These are phyloP conservation scores for Cheilosia vernalis DNA, from an alignment of 2,888 invertebrate species.

Conservation along the genomic window DNA sequence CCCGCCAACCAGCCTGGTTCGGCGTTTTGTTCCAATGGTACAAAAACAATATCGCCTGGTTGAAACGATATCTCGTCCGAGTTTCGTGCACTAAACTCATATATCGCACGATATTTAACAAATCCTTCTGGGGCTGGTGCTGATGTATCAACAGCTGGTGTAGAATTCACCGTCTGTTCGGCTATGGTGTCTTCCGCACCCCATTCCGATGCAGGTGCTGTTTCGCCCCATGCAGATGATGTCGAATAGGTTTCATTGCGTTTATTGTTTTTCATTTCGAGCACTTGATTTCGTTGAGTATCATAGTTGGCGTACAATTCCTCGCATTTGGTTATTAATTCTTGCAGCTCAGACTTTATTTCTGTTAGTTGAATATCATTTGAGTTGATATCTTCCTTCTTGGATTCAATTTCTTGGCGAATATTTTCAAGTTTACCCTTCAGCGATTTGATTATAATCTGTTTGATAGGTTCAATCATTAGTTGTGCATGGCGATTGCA, in stretches of 20 bases:
- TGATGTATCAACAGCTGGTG: conserved; percentile 77
- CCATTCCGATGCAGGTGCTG: conserved; percentile 78
- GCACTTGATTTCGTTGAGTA: conserved; percentile 85
- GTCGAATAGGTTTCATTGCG: conserved; percentile 82
- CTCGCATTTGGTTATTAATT: conserved; percentile 88
- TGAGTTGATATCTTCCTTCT: conserved; percentile 91
- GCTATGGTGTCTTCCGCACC: conserved; percentile 80
- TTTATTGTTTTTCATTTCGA: conserved; percentile 85
- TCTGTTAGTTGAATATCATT: conserved; percentile 91
- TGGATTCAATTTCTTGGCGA: conserved; percentile 90
- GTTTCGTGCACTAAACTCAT: conserved; percentile 96
- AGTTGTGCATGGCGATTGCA: background rate
- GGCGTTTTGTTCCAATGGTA: conserved; percentile 90
- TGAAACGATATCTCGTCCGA: conserved; percentile 96
- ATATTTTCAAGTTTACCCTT: conserved; percentile 90
- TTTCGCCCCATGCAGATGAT: conserved; percentile 85
- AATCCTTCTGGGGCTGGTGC: conserved; percentile 84
- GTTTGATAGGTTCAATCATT: conserved; percentile 15
- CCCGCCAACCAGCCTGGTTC: conserved; percentile 99
- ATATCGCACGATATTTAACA: conserved; percentile 93
- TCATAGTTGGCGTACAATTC: conserved; percentile 88
- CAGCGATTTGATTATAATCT: conserved; percentile 89
- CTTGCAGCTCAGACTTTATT: conserved; percentile 87
- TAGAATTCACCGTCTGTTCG: conserved; percentile 63
- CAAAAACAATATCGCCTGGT: conserved; percentile 95